These are phyloP conservation scores for Invenusta paracnida DNA, from an alignment of 2,888 invertebrate species.

Conservation along the genomic window DNA sequence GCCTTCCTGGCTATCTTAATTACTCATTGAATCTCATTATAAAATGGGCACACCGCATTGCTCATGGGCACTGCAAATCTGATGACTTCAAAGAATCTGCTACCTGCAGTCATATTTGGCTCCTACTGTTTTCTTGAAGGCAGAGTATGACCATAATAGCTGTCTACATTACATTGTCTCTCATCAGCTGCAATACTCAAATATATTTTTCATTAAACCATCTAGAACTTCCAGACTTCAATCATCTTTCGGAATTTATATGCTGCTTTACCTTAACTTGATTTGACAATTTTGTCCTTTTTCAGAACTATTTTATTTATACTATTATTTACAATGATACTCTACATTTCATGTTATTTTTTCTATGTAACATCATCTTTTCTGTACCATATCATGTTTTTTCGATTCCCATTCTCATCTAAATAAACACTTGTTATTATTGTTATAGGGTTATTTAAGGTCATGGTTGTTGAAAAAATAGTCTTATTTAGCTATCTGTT, in stretches of 20 bases:
- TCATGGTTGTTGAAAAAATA: too few relatives aligned
- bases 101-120: slow-evolving; percentile 5
- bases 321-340: too few relatives aligned
- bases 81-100: slow-evolving; percentile 5
- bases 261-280: not conserved
- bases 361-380: too few relatives aligned
- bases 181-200: slow-evolving; percentile 6
- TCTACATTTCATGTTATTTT: too few relatives aligned
- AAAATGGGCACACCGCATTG: slow-evolving; percentile 23
- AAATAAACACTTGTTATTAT: too few relatives aligned
- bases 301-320: too few relatives aligned
- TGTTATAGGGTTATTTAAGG: too few relatives aligned
- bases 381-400: too few relatives aligned
- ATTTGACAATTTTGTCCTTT: not conserved
- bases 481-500: too few relatives aligned
- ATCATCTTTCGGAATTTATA: not conserved
- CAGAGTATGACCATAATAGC: slow-evolving; percentile 15
- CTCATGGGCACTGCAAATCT: slow-evolving; percentile 1
- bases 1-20: slow-evolving; percentile 11
- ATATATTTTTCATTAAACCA: slow-evolving; percentile 12
- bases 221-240: not conserved
- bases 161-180: slow-evolving; percentile 13
- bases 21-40: slow-evolving; percentile 23
- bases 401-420: too few relatives aligned
- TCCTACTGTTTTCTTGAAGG: not conserved